Conservation (phyloP, 1,140 invertebrate species). For the Probaryconus sp. region DNA sequence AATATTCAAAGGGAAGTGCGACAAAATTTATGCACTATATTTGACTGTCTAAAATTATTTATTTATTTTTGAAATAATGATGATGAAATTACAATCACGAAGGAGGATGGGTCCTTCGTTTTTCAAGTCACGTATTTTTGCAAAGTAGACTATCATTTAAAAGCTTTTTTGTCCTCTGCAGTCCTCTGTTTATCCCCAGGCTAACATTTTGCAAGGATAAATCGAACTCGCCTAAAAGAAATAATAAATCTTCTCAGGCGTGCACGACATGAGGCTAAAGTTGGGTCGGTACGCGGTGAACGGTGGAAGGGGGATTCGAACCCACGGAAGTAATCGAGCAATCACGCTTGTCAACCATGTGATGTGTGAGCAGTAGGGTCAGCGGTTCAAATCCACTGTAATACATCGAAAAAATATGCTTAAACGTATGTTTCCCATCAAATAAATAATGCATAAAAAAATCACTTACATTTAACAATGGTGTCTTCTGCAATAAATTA, state of each 20-base stretch:
- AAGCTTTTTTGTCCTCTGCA: too few relatives aligned
- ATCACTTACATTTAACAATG: too few relatives aligned
- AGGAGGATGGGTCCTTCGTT: too few relatives aligned
- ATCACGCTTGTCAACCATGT: conserved; percentile 48
- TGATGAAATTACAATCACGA: too few relatives aligned
- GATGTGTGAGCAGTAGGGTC: conserved; percentile 27
- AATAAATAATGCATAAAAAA: neutral
- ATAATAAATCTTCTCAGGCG: conserved; percentile 42
- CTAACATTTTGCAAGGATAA: conserved; percentile 22
- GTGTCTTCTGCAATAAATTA: too few relatives aligned
- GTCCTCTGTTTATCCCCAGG: conserved; percentile 6
- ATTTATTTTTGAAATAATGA: too few relatives aligned
- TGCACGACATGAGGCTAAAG: conserved; percentile 29
- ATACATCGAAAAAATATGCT: conserved; percentile 28
- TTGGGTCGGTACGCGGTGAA: too few relatives aligned
- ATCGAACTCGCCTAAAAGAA: conserved; percentile 36
- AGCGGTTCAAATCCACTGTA: conserved; percentile 19
- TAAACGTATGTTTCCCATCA: conserved; percentile 1
- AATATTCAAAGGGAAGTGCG: too few relatives aligned
- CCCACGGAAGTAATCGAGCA: conserved; percentile 51
- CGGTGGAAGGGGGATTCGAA: conserved; percentile 27
- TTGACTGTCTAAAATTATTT: too few relatives aligned
- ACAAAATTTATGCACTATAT: too few relatives aligned
- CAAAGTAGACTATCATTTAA: too few relatives aligned
- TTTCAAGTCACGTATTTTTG: too few relatives aligned